Evolutionary conservation across 2,888 invertebrate genomes (phyloP).

Genomic region (Linyphia triangularis): DNA sequence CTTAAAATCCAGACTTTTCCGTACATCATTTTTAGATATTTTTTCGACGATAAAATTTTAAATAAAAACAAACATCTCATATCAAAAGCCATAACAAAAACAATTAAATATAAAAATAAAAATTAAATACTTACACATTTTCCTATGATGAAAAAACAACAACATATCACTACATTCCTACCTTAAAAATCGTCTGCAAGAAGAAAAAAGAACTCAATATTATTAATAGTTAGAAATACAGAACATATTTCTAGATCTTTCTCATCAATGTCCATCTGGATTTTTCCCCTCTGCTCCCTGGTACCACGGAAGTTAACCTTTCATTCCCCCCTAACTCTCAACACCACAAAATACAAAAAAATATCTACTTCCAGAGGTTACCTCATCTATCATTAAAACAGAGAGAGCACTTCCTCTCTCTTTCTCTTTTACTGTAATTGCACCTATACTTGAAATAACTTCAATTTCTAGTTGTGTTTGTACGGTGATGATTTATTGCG

Average conservation of each 20-base stretch:
- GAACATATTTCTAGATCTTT: background rate
- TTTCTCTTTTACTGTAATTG: conserved; percentile 47
- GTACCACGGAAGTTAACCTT: conserved; percentile 53
- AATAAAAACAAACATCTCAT: too few species aligned
- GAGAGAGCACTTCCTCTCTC: conserved; percentile 32
- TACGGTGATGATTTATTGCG: conserved; percentile 56
- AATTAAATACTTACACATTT: background rate
- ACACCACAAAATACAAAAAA: conserved; percentile 8
- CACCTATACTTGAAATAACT: conserved; percentile 67
- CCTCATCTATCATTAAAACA: conserved; percentile 61
- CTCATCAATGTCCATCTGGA: conserved; percentile 49
- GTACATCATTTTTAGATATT: too few species aligned
- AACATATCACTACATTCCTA: background rate
- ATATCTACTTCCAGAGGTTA: conserved; percentile 27
- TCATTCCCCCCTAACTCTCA: conserved; percentile 5
- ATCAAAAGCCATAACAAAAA: too few species aligned
- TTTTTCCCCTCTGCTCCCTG: background rate
- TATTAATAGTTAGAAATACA: background rate
- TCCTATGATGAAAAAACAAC: background rate
- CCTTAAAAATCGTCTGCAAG: background rate
- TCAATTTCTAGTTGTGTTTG: conserved; percentile 67
- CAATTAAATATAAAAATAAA: too few species aligned
- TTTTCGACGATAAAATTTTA: too few species aligned
- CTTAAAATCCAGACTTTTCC: too few species aligned
- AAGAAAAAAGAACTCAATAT: background rate